These are phyloP conservation scores for Odocoileus hemionus DNA, from an alignment of 2,113 vertebrate species.

Conservation along the genomic window DNA sequence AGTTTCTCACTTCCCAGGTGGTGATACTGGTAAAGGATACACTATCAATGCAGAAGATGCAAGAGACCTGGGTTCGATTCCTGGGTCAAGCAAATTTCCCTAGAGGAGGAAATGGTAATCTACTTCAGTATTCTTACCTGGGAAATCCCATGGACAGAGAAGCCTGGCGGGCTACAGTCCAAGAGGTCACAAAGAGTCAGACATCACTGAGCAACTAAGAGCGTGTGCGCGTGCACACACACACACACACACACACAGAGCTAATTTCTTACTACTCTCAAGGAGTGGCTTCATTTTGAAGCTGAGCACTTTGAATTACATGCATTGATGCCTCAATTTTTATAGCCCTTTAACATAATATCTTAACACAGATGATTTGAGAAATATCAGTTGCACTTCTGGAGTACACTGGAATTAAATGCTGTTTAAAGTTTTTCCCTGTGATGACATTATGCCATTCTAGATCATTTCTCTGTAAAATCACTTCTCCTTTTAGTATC, in stretches of 20 bases:
- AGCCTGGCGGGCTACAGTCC: not conserved
- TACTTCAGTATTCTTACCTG: not conserved
- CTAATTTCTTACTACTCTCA: not conserved
- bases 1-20: not conserved
- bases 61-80: not conserved
- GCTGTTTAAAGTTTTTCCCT: slow-evolving; percentile 3
- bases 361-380: slow-evolving; percentile 45
- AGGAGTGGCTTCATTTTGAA: slow-evolving; percentile 8
- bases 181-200: not conserved
- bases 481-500: slow-evolving; percentile 47
- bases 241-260: not conserved
- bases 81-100: not conserved
- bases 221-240: fast-evolving
- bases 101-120: not conserved
- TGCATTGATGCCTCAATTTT: not conserved
- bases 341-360: slow-evolving; percentile 32
- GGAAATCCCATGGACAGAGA: not conserved
- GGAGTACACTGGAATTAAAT: not conserved
- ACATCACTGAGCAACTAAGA: not conserved
- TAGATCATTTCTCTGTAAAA: slow-evolving; percentile 54
- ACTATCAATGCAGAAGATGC: not conserved
- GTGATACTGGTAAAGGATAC: not conserved
- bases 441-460: slow-evolving; percentile 28
- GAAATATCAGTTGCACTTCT: slow-evolving; percentile 7
- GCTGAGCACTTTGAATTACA: slow-evolving; percentile 30